Conservation (phyloP, 2,113 vertebrate species). For the Uropsilus gracilis region DNA sequence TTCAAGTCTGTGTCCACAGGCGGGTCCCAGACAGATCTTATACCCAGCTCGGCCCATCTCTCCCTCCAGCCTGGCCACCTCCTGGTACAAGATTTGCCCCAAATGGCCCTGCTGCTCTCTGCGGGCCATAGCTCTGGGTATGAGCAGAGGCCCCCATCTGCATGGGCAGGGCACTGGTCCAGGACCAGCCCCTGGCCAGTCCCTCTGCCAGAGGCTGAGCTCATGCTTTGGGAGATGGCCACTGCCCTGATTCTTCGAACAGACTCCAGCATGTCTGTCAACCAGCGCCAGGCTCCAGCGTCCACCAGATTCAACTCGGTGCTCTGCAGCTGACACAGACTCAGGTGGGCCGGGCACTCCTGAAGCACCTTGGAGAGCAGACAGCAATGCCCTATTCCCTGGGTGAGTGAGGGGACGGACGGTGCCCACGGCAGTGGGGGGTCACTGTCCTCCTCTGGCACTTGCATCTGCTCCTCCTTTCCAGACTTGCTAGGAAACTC, state of each 20-base stretch:
- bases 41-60: not conserved
- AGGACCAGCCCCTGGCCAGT: slow-evolving; percentile 1
- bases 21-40: accelerated
- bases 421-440: accelerated
- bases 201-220: slow-evolving; percentile 61
- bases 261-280: not conserved
- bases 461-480: not conserved
- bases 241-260: slow-evolving; percentile 23
- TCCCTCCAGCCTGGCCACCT: not conserved
- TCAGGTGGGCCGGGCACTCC: not conserved
- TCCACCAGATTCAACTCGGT: not conserved
- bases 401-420: not conserved
- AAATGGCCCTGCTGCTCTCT: not conserved
- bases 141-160: not conserved
- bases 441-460: not conserved
- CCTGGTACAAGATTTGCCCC: not conserved
- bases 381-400: accelerated
- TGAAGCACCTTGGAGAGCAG: not conserved
- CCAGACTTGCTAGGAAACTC: not conserved
- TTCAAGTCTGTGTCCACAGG: not conserved
- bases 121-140: not conserved
- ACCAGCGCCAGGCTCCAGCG: not conserved
- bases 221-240: slow-evolving; percentile 70
- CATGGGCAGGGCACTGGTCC: not conserved
- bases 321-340: not conserved